Evolutionary conservation across 2,888 invertebrate species (phyloP).

Genomic region (Tipula lateralis): DNA sequence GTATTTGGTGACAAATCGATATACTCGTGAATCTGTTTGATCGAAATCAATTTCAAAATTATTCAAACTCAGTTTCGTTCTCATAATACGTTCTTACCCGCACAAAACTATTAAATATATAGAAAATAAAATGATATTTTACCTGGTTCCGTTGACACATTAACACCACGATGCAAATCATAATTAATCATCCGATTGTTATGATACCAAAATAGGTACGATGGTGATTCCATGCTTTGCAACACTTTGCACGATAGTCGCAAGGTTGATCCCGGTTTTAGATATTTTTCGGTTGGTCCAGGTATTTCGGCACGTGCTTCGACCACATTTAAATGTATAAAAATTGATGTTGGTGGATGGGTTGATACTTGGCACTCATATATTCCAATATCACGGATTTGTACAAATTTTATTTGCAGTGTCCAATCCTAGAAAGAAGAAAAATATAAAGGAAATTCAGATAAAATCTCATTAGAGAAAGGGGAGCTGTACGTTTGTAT

Average conservation of each 20-base stretch:
- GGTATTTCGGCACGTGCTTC: conserved; percentile 83
- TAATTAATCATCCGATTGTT: conserved; percentile 91
- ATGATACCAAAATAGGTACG: conserved; percentile 83
- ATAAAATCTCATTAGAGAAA: neutral
- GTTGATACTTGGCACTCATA: conserved; percentile 91
- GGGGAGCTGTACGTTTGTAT: neutral
- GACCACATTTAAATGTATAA: conserved; percentile 76
- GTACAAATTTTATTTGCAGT: conserved; percentile 82
- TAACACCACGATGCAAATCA: conserved; percentile 78
- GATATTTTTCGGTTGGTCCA: conserved; percentile 78
- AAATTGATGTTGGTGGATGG: conserved; percentile 86
- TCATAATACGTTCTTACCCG: neutral
- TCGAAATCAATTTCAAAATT: neutral
- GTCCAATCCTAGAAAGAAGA: conserved; percentile 70
- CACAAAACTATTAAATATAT: neutral
- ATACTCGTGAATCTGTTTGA: neutral
- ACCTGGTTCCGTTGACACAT: conserved; percentile 75
- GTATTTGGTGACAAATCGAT: neutral
- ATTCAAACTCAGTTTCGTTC: neutral
- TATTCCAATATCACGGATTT: conserved; percentile 76
- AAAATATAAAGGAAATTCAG: neutral
- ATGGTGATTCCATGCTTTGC: conserved; percentile 78
- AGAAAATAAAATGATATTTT: conserved; percentile 43
- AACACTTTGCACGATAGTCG: conserved; percentile 75
- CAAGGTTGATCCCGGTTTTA: conserved; percentile 80